These are phyloP conservation scores for Campylomormyrus numenius DNA, from an alignment of 2,113 vertebrate species.

Conservation along the genomic window DNA sequence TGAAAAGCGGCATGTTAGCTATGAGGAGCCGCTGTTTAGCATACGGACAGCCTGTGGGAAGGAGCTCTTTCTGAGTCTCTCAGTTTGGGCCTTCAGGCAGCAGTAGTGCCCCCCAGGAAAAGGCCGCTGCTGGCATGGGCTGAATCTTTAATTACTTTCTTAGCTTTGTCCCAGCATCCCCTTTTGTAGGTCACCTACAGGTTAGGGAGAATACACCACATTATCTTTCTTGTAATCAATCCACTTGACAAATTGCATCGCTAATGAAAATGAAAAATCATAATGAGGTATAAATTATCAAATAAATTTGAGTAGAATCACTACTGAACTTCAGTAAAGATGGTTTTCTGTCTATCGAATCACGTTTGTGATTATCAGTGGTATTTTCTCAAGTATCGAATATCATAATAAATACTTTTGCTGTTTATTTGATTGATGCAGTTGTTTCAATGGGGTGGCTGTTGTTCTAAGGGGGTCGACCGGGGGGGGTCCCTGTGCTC, in stretches of 20 bases:
- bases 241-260: background rate
- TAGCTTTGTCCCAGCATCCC: background rate
- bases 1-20: background rate
- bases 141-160: background rate
- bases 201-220: background rate
- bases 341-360: background rate
- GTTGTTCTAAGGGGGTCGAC: background rate
- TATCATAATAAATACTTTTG: background rate
- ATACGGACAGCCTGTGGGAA: background rate
- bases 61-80: background rate
- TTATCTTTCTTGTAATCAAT: background rate
- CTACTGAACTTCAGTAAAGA: background rate
- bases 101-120: background rate
- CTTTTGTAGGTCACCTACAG: background rate
- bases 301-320: background rate
- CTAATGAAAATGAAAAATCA: background rate
- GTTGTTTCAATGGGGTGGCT: background rate
- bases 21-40: background rate
- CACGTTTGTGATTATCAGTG: background rate
- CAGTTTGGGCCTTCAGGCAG: background rate
- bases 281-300: background rate
- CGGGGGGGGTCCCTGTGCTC: background rate
- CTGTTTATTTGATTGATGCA: background rate
- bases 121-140: background rate
- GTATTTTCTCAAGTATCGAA: background rate